Conservation (phyloP, 2,888 invertebrate genomes). For the Deroplatys truncata region DNA sequence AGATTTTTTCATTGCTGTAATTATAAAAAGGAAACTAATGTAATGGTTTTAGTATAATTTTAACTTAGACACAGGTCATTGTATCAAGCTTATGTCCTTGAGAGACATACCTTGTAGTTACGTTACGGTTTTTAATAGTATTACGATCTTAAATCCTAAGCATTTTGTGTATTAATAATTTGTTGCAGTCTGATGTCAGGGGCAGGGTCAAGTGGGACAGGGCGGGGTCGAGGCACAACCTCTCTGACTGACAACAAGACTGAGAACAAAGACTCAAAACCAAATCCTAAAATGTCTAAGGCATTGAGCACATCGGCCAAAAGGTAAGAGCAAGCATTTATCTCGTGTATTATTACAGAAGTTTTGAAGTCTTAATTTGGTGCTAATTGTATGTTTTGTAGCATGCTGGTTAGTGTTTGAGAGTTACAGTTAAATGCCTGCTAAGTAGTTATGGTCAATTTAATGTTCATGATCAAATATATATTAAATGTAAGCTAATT, state of each 20-base stretch:
- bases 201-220: conserved; percentile 41
- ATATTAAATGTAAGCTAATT: too few species aligned
- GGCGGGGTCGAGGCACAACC: conserved; percentile 52
- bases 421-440: too few species aligned
- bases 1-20: background rate
- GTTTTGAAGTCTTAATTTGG: background rate
- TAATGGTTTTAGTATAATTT: background rate
- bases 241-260: conserved; percentile 64
- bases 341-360: background rate
- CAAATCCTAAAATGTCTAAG: conserved; percentile 91
- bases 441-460: too few species aligned
- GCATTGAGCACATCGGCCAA: conserved; percentile 89
- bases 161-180: background rate
- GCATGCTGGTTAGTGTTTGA: too few species aligned
- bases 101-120: background rate
- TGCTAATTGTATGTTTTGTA: background rate
- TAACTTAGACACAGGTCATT: background rate
- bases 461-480: too few species aligned
- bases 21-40: background rate
- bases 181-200: conserved; percentile 40
- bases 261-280: conserved; percentile 77
- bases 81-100: background rate
- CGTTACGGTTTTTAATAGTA: background rate
- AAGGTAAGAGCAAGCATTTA: conserved; percentile 44
- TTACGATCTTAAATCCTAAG: background rate